Conservation (phyloP, 2,797 vertebrate species). For the Hirundo rustica region DNA sequence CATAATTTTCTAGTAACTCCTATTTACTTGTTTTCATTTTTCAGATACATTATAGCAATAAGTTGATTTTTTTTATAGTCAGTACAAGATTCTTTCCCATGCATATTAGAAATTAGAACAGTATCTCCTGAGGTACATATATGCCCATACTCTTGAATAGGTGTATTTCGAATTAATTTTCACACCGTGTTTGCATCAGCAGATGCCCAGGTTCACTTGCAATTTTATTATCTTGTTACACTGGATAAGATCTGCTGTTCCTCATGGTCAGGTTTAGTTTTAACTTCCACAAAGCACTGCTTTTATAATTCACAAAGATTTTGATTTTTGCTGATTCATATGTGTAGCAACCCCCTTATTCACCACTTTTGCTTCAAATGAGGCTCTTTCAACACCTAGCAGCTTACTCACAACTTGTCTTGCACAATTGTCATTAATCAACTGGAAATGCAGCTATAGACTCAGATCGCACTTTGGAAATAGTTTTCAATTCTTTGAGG, state of each 20-base stretch:
- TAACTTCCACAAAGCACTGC: neutral
- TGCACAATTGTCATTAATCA: neutral
- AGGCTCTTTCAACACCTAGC: neutral
- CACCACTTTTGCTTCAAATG: neutral
- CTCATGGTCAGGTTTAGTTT: neutral
- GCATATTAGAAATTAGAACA: neutral
- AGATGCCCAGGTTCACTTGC: neutral
- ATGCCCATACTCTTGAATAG: neutral
- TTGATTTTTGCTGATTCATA: neutral
- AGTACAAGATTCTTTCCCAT: neutral
- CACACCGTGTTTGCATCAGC: neutral
- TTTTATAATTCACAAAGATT: neutral
- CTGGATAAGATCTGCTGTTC: neutral
- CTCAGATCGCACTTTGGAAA: neutral
- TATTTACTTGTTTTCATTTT: neutral
- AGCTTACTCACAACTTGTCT: neutral
- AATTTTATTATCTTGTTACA: neutral
- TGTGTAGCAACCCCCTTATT: neutral
- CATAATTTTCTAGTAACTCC: neutral
- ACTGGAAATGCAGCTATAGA: neutral
- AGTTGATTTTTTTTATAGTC: neutral
- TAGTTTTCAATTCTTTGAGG: neutral
- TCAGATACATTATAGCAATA: neutral
- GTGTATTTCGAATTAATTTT: neutral
- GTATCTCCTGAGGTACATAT: neutral